Evolutionary conservation across 2,797 vertebrate species (phyloP).

Genomic region (Diplodus sargus): DNA sequence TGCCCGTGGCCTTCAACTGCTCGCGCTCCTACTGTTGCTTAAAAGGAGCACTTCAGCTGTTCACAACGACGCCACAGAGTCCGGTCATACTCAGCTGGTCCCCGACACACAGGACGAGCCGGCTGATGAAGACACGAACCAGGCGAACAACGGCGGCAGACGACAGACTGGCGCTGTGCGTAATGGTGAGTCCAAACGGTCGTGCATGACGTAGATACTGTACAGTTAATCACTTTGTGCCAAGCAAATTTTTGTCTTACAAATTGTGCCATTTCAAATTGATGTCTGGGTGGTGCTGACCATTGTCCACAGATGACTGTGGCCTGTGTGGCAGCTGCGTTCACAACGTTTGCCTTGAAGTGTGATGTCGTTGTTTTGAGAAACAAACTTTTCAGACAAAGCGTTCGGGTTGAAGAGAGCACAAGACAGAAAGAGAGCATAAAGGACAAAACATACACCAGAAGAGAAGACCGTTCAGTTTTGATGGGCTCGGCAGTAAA

Average conservation of each 20-base stretch:
- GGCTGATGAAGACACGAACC: constrained; percentile 87
- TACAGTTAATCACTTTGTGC: background rate
- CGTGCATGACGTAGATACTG: background rate
- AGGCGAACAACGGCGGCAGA: constrained; percentile 90
- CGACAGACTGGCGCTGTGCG: constrained; percentile 57
- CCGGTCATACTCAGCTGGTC: constrained; percentile 78
- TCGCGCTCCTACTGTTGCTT: constrained; percentile 83
- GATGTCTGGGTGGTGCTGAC: background rate
- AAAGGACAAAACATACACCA: too few species aligned
- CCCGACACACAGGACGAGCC: constrained; percentile 75
- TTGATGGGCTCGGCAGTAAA: too few species aligned
- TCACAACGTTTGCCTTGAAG: background rate
- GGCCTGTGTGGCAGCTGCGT: background rate
- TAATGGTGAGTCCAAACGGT: constrained; percentile 55
- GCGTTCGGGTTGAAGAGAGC: too few species aligned
- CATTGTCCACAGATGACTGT: background rate
- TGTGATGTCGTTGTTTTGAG: background rate
- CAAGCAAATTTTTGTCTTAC: too few species aligned
- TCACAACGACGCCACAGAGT: constrained; percentile 93
- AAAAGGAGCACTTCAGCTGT: constrained; percentile 84
- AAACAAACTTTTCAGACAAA: background rate
- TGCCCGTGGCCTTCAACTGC: constrained; percentile 80
- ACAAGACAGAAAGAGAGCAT: too few species aligned
- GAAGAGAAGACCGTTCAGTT: too few species aligned
- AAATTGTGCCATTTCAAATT: background rate